Conservation (phyloP, 2,797 vertebrate species). For the Percopsis omiscomaycus region DNA sequence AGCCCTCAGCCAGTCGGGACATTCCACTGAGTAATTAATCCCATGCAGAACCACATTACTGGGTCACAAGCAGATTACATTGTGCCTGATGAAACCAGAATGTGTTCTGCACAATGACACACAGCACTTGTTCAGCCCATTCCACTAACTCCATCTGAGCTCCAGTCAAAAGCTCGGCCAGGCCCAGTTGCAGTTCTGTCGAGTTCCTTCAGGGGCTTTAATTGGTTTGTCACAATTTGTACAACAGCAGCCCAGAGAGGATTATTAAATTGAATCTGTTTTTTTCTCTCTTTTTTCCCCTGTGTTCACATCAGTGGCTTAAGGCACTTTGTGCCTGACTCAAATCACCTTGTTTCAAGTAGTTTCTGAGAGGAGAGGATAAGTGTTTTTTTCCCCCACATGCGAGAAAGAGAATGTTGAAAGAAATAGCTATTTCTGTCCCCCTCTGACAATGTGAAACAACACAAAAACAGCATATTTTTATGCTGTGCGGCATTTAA, state of each 20-base stretch:
- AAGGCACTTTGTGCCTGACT: slow-evolving; percentile 13
- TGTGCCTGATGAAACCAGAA: slow-evolving; percentile 42
- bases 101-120: slow-evolving; percentile 54
- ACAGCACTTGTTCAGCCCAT: slow-evolving; percentile 15
- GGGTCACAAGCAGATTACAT: slow-evolving; percentile 53
- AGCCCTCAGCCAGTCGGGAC: slow-evolving; percentile 27
- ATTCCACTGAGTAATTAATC: slow-evolving; percentile 57
- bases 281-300: slow-evolving; percentile 9
- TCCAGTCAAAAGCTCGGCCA: slow-evolving; percentile 14
- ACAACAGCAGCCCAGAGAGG: slow-evolving; percentile 24
- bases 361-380: slow-evolving; percentile 17
- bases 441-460: slow-evolving; percentile 15
- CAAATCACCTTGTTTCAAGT: slow-evolving; percentile 21
- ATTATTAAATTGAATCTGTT: slow-evolving; percentile 13
- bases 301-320: slow-evolving; percentile 26
- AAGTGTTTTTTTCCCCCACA: neutral
- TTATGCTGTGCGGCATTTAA: slow-evolving; percentile 21
- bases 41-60: slow-evolving; percentile 48
- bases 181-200: slow-evolving; percentile 26
- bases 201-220: slow-evolving; percentile 21
- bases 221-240: slow-evolving; percentile 22
- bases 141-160: slow-evolving; percentile 19
- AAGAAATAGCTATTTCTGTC: slow-evolving; percentile 14
- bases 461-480: slow-evolving; percentile 24
- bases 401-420: neutral